Conservation (phyloP, 2,888 invertebrate species). For the Heteromyza rotundicornis region DNA sequence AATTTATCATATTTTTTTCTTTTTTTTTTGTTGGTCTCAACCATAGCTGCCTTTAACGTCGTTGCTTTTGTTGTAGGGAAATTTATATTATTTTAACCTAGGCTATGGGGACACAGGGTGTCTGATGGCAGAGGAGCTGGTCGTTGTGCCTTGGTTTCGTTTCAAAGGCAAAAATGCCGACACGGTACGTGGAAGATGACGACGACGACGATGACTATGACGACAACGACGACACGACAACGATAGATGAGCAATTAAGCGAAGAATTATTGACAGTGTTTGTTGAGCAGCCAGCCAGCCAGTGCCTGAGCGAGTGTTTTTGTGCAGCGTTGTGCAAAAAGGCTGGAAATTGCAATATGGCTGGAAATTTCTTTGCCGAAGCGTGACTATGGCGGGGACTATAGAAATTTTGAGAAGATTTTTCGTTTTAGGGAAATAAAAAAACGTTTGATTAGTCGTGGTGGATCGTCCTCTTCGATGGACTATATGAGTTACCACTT, state of each 20-base stretch:
- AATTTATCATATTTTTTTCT: conserved; percentile 1
- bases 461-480: too few relatives aligned
- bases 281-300: too few relatives aligned
- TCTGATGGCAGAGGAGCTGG: too few relatives aligned
- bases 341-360: too few relatives aligned
- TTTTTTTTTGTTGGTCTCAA: not conserved
- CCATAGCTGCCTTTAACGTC: not conserved
- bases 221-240: conserved; percentile 31
- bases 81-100: not conserved
- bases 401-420: too few relatives aligned
- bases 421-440: too few relatives aligned
- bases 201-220: conserved; percentile 1
- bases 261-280: conserved; percentile 48
- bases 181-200: not conserved
- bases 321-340: too few relatives aligned
- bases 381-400: too few relatives aligned
- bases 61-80: not conserved
- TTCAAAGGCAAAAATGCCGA: conserved; percentile 22
- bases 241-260: conserved; percentile 55
- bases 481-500: too few relatives aligned
- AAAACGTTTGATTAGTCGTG: too few relatives aligned
- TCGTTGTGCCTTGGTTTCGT: conserved; percentile 3
- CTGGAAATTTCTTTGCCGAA: too few relatives aligned
- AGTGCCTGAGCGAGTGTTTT: too few relatives aligned
- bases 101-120: not conserved